phyloP scores from a whole-genome alignment of 2,113 vertebrate species.

The Gavialis gangeticus region DNA sequence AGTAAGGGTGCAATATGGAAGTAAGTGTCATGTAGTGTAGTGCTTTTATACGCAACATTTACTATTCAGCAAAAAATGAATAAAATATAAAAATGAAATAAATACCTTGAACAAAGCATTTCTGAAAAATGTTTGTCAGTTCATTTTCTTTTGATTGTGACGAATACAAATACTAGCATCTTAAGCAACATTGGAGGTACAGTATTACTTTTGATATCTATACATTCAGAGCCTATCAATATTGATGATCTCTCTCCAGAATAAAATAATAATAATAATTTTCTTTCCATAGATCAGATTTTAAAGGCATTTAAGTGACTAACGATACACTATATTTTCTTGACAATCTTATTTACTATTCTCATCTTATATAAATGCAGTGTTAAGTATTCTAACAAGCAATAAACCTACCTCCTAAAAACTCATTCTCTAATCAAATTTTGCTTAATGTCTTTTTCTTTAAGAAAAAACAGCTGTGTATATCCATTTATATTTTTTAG shows the following conservation, averaged over 20 bases:
- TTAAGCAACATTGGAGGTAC: background rate
- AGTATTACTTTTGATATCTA: background rate
- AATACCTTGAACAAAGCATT: background rate
- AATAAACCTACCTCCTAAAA: background rate
- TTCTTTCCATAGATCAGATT: background rate
- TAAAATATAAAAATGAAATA: background rate
- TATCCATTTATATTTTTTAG: background rate
- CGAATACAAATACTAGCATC: background rate
- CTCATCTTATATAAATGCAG: background rate
- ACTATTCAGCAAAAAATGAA: background rate
- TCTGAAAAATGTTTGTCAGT: background rate
- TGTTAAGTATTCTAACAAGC: background rate
- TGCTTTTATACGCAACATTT: background rate
- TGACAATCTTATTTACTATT: background rate
- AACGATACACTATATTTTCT: background rate
- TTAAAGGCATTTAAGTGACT: background rate
- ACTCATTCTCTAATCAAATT: background rate
- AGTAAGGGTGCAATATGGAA: background rate
- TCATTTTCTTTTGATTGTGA: background rate
- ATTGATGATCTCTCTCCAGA: background rate
- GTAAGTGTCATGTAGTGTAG: background rate
- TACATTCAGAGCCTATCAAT: background rate
- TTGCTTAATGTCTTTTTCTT: background rate
- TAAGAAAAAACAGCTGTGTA: background rate
- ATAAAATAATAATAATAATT: background rate